Evolutionary conservation across 1,140 invertebrate species (phyloP).

Genomic region (Lordiphosa clarofinis): DNA sequence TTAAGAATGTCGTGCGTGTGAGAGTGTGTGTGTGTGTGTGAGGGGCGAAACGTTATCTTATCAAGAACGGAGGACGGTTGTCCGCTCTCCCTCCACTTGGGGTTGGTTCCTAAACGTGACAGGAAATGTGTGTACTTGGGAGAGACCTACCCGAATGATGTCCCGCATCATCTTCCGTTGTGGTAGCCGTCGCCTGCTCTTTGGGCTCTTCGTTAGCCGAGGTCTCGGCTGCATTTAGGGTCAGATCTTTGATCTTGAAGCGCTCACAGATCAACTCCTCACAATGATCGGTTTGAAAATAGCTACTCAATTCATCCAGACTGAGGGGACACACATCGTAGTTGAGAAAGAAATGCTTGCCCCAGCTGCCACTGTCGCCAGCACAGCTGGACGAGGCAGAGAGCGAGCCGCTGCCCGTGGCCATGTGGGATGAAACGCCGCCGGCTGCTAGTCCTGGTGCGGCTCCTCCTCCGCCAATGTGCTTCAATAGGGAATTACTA

Average conservation of each 20-base stretch:
- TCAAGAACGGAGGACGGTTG: constrained; percentile 1
- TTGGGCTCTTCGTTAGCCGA: constrained; percentile 18
- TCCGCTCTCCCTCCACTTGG: neutral
- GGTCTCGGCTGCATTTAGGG: constrained; percentile 24
- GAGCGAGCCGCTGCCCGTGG: constrained; percentile 37
- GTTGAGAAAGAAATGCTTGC: constrained; percentile 75
- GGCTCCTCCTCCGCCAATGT: constrained; percentile 49
- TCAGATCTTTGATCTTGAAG: constrained; percentile 71
- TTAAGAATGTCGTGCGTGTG: constrained; percentile 12
- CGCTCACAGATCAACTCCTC: constrained; percentile 70
- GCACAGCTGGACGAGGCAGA: constrained; percentile 60
- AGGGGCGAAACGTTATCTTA: constrained; percentile 3
- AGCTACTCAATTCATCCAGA: constrained; percentile 67
- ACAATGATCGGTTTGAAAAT: constrained; percentile 75
- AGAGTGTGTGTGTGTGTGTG: neutral
- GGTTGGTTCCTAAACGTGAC: no score
- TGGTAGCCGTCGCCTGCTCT: constrained; percentile 10
- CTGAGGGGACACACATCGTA: constrained; percentile 72
- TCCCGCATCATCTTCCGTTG: constrained; percentile 74
- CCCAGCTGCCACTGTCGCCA: constrained; percentile 80
- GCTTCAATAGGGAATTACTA: constrained; percentile 83
- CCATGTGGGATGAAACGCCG: neutral
- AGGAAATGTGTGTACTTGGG: neutral
- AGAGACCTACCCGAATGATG: constrained; percentile 75
- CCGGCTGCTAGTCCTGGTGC: neutral